Evolutionary conservation across 2,113 vertebrate genomes (phyloP).

Genomic region (Myxocyprinus asiaticus): DNA sequence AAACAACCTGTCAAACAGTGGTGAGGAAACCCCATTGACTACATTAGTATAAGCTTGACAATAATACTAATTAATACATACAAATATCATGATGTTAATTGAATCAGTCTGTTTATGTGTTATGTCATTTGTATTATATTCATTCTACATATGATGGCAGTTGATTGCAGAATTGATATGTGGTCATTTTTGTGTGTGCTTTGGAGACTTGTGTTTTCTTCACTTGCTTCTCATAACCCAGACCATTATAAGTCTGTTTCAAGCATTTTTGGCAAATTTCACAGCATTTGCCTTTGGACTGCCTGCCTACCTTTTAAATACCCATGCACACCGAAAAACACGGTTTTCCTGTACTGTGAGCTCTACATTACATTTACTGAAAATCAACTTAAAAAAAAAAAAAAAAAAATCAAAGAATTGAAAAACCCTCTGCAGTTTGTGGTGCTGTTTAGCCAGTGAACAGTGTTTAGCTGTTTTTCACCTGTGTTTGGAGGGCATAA

Average conservation of each 20-base stretch:
- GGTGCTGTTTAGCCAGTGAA: not conserved
- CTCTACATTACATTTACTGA: not conserved
- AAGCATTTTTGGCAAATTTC: conserved; percentile 30
- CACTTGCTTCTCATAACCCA: not conserved
- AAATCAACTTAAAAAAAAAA: no score
- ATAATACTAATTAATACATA: conserved; percentile 21
- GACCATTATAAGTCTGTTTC: conserved; percentile 15
- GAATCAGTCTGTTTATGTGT: not conserved
- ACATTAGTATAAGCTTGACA: not conserved
- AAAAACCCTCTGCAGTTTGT: not conserved
- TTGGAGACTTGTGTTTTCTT: not conserved
- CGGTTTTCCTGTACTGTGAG: conserved; percentile 9
- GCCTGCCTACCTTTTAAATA: not conserved
- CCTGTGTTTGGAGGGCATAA: no score
- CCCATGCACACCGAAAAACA: conserved; percentile 9
- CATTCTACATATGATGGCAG: no score
- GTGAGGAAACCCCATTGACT: conserved; percentile 8
- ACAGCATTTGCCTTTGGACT: conserved; percentile 7
- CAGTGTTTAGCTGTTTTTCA: no score
- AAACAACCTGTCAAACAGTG: not conserved
- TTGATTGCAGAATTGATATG: not conserved
- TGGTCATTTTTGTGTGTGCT: not conserved
- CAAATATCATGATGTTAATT: not conserved
- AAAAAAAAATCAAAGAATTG: no score
- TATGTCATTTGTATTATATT: not conserved